A percentile compares a stretch with the other conserved stretches of the same genome.
Conservation (phyloP, 2,888 invertebrate species). For the Orthosia gothica region DNA sequence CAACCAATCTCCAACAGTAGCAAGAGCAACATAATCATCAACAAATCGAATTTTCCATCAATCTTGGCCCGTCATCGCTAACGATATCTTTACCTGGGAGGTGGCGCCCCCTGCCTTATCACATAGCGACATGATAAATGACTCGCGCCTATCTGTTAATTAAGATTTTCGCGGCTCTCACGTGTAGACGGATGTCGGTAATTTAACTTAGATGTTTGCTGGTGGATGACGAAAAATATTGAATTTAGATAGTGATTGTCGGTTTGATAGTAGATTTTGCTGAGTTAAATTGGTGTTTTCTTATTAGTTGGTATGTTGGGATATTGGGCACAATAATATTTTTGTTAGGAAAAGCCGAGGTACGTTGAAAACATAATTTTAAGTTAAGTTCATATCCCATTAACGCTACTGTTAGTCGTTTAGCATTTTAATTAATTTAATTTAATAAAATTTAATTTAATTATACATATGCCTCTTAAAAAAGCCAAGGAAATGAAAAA, state of each 20-base stretch:
- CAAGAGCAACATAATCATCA: constrained; percentile 46
- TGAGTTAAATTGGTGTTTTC: neutral
- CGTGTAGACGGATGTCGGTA: constrained; percentile 87
- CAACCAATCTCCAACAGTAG: constrained; percentile 41
- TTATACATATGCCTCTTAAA: no score
- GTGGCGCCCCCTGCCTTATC: constrained; percentile 81
- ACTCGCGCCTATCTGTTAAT: constrained; percentile 90
- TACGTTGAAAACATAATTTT: neutral
- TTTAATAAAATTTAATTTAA: no score
- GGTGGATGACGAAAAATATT: constrained; percentile 65
- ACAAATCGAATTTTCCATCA: constrained; percentile 72
- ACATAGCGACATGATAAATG: constrained; percentile 85
- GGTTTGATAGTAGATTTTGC: constrained; percentile 11
- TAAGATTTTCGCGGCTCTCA: constrained; percentile 90
- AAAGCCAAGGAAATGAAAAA: no score
- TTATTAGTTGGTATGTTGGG: neutral
- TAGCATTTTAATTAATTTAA: no score
- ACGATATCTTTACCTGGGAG: constrained; percentile 79
- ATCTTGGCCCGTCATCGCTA: constrained; percentile 80
- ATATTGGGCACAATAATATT: neutral
- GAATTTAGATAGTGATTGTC: constrained; percentile 60
- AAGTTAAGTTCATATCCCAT: neutral
- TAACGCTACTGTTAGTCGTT: neutral
- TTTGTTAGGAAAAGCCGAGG: neutral
- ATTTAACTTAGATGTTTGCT: constrained; percentile 86